phyloP scores from a whole-genome alignment of 2,797 vertebrate genomes.

The Leptodactylus fallax region DNA sequence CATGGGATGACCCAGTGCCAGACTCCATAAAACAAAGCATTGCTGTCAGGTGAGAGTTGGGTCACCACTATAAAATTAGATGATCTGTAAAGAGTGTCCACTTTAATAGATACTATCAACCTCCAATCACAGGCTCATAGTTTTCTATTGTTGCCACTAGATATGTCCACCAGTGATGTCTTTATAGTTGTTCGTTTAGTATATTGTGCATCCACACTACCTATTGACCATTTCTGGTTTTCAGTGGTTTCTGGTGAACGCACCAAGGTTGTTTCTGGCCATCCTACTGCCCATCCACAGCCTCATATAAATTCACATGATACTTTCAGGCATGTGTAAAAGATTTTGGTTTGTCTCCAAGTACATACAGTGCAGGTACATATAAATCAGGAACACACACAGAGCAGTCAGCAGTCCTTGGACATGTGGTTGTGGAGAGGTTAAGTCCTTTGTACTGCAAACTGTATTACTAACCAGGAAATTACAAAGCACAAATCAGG shows the following conservation, averaged over 20 bases:
- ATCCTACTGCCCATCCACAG: background rate
- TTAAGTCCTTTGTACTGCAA: too few relatives aligned
- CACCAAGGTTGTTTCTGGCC: background rate
- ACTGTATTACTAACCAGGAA: too few relatives aligned
- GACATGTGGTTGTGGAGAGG: too few relatives aligned
- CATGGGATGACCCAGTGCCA: too few relatives aligned
- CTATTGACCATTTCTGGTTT: background rate
- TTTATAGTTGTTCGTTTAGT: background rate
- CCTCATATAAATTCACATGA: background rate
- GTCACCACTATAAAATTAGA: too few relatives aligned
- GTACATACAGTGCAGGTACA: too few relatives aligned
- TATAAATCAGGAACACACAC: too few relatives aligned
- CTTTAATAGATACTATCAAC: background rate
- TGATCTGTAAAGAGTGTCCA: too few relatives aligned
- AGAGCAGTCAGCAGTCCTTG: too few relatives aligned
- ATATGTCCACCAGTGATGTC: background rate
- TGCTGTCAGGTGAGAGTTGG: too few relatives aligned
- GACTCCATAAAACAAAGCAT: too few relatives aligned
- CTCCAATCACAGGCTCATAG: background rate
- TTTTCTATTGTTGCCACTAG: background rate
- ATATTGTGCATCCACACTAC: background rate
- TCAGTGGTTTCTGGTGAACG: background rate
- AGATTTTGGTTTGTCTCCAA: background rate
- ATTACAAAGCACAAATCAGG: too few relatives aligned
- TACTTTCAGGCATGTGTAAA: background rate